Base-by-base conservation (phyloP, 2,888 invertebrate species). In the Zhengitettix transpicula region DNA sequence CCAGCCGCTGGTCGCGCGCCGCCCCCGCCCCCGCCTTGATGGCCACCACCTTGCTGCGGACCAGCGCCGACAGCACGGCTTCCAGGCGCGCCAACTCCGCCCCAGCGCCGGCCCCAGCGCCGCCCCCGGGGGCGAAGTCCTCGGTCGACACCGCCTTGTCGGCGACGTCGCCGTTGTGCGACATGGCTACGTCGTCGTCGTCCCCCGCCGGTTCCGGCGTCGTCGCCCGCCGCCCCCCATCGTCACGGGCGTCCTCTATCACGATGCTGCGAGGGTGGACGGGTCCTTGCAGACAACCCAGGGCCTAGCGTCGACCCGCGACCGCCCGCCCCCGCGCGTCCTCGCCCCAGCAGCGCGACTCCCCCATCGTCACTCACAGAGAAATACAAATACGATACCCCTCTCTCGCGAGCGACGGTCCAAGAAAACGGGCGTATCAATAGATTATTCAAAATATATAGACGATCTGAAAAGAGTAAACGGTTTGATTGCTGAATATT, bases 81-180 rank as follows among this genome's bases (percentile, higher is more conserved):
- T 86, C 85, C 69, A 83, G 76, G 66, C 82, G 79, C 64, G 82
- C 80, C 70, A 84, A 81, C 69, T 78, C 78, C 62, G 66, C 62
- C 58, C 51, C 60, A 57, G 66, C 69, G 65, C n/a, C 56, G 53
- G 42, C 55, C 52, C 28, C 58, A 55, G 47, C n/a, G 17, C 51
- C 42, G 56, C 16, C 42, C 12, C n/a, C 47, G 42, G 47, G 58
- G 57, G 61, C 54, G 42, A 63, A 61, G 59, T 82, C 82, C 74
- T 84, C 84, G 67, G 84, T 84, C 70, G 84, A 84, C 66, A 84
- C 84, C 67, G 84, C 81, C 74, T 83, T 84, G 77, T 84, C 84
- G 71, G 81, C 81, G 75, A 74, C 73, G 68, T 73, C 72, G 65
- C 28, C 53, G 53, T 17, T 17, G 40, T n/a, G 40, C 55, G 17